These are phyloP conservation scores for Bombylius discolor DNA, from an alignment of 2,888 invertebrate species.

Conservation along the genomic window DNA sequence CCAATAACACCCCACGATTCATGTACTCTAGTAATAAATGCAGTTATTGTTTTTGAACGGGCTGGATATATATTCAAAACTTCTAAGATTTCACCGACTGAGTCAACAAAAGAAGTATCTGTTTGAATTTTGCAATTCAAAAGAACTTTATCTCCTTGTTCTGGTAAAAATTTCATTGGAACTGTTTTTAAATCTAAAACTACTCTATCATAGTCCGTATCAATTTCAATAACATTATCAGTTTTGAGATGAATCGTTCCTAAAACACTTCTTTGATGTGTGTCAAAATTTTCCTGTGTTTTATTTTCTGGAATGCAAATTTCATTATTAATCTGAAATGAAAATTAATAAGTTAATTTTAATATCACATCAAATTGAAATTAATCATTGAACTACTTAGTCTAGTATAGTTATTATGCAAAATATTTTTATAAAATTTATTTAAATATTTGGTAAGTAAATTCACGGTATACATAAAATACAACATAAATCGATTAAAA, in stretches of 20 bases:
- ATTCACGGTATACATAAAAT: too few species aligned
- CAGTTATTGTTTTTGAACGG: slow-evolving; percentile 42
- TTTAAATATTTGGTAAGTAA: too few species aligned
- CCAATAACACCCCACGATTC: slow-evolving; percentile 44
- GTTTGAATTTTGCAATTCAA: slow-evolving; percentile 49
- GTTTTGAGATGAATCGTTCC: slow-evolving; percentile 22
- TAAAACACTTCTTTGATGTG: slow-evolving; percentile 24
- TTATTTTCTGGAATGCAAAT: slow-evolving; percentile 17
- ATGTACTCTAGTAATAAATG: slow-evolving; percentile 33
- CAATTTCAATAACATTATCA: slow-evolving; percentile 22
- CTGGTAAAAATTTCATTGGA: slow-evolving; percentile 49
- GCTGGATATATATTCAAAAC: slow-evolving; percentile 47
- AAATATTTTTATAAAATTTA: too few species aligned
- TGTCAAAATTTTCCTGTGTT: slow-evolving; percentile 24
- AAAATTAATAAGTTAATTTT: not conserved
- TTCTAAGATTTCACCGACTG: slow-evolving; percentile 44
- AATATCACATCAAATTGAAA: not conserved
- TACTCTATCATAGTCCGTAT: slow-evolving; percentile 44
- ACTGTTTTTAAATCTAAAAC: slow-evolving; percentile 49
- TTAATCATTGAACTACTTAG: not conserved
- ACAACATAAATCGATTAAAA: too few species aligned
- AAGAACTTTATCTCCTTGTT: slow-evolving; percentile 56
- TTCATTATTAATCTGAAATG: slow-evolving; percentile 18
- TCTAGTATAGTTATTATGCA: too few species aligned
- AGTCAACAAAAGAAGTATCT: slow-evolving; percentile 41